phyloP scores from a whole-genome alignment of 2,797 vertebrate genomes.

The Odontamblyopus rebecca region DNA sequence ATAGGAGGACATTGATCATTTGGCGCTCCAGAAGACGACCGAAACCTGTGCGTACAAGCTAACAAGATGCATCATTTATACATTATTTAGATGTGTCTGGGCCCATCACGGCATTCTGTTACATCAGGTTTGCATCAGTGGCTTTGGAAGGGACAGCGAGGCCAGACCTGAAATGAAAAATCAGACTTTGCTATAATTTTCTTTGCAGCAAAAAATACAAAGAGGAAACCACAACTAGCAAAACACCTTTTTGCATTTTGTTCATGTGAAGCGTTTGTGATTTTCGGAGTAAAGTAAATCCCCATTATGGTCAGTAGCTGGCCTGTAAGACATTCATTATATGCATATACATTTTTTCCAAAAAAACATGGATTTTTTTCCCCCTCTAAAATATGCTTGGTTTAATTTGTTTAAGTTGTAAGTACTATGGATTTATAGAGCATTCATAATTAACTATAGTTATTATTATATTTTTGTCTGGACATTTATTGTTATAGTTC shows the following conservation, averaged over 20 bases:
- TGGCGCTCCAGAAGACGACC: constrained; percentile 61
- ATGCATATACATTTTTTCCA: neutral
- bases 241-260: constrained; percentile 12
- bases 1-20: constrained; percentile 75
- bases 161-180: constrained; percentile 44
- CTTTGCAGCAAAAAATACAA: constrained; percentile 15
- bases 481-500: neutral
- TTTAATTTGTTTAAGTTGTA: neutral
- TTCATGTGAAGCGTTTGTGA: neutral
- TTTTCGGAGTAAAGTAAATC: neutral
- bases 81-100: constrained; percentile 67
- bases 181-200: constrained; percentile 36
- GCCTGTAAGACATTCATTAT: neutral
- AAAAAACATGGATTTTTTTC: neutral
- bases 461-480: neutral
- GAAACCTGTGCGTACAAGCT: constrained; percentile 59
- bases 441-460: neutral
- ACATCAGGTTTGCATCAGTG: constrained; percentile 67
- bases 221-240: neutral
- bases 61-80: constrained; percentile 68
- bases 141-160: constrained; percentile 27
- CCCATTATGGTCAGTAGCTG: neutral
- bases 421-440: neutral
- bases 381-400: neutral
- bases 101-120: constrained; percentile 44